Evolutionary conservation across 2,797 vertebrate genomes (phyloP).

Genomic region (Dipus sagitta): DNA sequence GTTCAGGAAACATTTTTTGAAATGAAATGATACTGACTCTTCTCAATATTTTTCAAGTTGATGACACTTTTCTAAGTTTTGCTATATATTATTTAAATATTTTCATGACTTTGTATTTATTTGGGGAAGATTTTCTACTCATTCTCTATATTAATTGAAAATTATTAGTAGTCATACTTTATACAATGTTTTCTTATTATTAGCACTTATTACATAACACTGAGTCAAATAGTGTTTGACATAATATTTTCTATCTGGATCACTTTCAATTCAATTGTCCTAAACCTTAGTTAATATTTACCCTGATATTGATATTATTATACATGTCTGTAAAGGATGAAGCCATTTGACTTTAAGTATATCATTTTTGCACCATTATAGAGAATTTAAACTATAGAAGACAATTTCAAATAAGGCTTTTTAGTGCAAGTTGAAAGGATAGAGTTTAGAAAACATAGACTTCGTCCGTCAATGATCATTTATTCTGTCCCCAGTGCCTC

Average conservation of each 20-base stretch:
- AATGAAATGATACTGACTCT: background rate
- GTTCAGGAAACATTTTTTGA: constrained; percentile 17
- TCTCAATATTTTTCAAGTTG: constrained; percentile 18
- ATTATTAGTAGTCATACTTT: constrained; percentile 23
- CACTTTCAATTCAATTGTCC: constrained; percentile 27
- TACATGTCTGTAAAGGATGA: background rate
- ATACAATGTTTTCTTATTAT: constrained; percentile 19
- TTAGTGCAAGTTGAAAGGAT: constrained; percentile 8
- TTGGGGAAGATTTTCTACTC: constrained; percentile 12
- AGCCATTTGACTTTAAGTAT: constrained; percentile 22
- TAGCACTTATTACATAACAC: constrained; percentile 47
- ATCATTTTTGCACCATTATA: constrained; percentile 18
- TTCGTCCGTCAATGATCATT: constrained; percentile 35
- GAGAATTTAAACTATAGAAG: constrained; percentile 3
- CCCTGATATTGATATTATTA: background rate
- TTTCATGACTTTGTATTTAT: constrained; percentile 47
- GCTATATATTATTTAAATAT: background rate
- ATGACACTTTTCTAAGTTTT: background rate
- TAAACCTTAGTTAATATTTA: constrained; percentile 32
- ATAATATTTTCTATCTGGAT: constrained; percentile 24
- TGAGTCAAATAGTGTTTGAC: background rate
- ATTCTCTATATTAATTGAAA: constrained; percentile 24
- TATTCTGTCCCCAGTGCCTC: background rate
- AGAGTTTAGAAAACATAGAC: background rate
- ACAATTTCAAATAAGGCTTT: background rate